Percentiles rank a stretch among this genome's conserved stretches.
phyloP scores from a whole-genome alignment of 2,888 invertebrate species.

The Pediacus dermestoides region DNA sequence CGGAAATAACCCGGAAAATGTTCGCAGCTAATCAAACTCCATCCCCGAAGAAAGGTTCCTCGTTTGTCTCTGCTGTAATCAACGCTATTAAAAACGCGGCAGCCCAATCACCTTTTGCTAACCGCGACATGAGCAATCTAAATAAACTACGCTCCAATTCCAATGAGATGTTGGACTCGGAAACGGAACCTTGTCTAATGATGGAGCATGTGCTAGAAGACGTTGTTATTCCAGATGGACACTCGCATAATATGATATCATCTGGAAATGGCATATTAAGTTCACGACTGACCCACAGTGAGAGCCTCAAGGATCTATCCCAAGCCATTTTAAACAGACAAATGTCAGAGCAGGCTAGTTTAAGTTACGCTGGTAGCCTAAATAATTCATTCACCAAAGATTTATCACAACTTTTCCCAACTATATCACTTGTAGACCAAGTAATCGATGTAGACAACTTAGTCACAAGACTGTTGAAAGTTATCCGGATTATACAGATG shows the following conservation, averaged over 20 bases:
- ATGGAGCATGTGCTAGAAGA: conserved; percentile 73
- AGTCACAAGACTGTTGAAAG: conserved; percentile 69
- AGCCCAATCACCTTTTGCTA: conserved; percentile 34
- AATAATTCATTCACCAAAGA: conserved; percentile 41
- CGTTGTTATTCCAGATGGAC: conserved; percentile 59
- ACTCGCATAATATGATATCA: conserved; percentile 65
- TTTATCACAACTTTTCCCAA: conserved; percentile 50
- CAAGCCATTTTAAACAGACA: conserved; percentile 73
- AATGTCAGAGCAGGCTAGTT: conserved; percentile 38
- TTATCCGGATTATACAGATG: conserved; percentile 67
- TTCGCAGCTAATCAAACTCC: conserved; percentile 44
- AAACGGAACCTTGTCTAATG: conserved; percentile 78
- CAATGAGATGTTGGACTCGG: conserved; percentile 74
- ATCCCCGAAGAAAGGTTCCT: conserved; percentile 60
- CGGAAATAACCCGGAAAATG: conserved; percentile 50
- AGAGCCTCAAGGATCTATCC: conserved; percentile 73
- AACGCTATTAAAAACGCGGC: conserved; percentile 64
- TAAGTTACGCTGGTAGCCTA: conserved; percentile 47
- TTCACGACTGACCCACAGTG: conserved; percentile 49
- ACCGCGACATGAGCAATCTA: conserved; percentile 39
- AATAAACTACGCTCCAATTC: conserved; percentile 55
- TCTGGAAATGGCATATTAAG: conserved; percentile 56
- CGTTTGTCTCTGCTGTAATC: conserved; percentile 70
- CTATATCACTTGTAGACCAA: conserved; percentile 65
- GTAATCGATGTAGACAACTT: conserved; percentile 73